These are phyloP conservation scores for Tetramorium simillimum DNA, from an alignment of 1,140 invertebrate genomes.

Conservation along the genomic window DNA sequence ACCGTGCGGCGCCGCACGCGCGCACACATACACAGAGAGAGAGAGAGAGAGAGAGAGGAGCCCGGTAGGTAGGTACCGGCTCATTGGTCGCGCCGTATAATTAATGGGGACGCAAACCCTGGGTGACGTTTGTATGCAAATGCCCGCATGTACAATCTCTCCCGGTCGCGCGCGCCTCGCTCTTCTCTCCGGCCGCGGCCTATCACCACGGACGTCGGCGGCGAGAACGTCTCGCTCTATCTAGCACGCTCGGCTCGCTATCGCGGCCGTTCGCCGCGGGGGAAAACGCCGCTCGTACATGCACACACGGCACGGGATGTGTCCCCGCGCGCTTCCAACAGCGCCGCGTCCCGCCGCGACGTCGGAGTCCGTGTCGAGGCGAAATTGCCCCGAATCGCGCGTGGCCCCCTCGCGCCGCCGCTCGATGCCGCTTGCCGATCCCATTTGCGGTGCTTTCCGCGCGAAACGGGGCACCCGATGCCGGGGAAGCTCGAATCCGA, in stretches of 20 bases:
- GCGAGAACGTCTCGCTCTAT: conserved; percentile 60
- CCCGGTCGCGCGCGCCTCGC: conserved; percentile 51
- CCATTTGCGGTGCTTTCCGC: background rate
- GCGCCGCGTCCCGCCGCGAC: background rate
- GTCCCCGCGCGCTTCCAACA: background rate
- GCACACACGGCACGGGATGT: background rate
- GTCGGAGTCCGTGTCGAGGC: background rate
- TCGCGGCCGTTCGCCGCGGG: conserved; percentile 18
- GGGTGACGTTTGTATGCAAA: conserved; percentile 80
- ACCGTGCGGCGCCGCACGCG: background rate
- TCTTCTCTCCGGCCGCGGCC: conserved; percentile 57
- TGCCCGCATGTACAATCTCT: conserved; percentile 74
- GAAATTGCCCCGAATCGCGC: conserved; percentile 18
- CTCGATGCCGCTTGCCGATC: background rate
- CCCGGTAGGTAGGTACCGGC: conserved; percentile 69
- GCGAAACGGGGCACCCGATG: background rate
- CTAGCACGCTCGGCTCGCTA: conserved; percentile 8
- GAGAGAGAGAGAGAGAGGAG: conserved; percentile 24
- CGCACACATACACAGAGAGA: background rate
- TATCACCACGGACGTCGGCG: conserved; percentile 65
- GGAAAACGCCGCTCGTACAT: conserved; percentile 16
- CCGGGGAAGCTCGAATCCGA: background rate
- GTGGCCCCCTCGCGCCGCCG: background rate
- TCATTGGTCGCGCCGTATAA: conserved; percentile 79
- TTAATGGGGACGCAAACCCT: conserved; percentile 80